A percentile compares a stretch with the other conserved stretches of the same genome.
phyloP scores from a whole-genome alignment of 2,113 vertebrate genomes.

The Aix galericulata region DNA sequence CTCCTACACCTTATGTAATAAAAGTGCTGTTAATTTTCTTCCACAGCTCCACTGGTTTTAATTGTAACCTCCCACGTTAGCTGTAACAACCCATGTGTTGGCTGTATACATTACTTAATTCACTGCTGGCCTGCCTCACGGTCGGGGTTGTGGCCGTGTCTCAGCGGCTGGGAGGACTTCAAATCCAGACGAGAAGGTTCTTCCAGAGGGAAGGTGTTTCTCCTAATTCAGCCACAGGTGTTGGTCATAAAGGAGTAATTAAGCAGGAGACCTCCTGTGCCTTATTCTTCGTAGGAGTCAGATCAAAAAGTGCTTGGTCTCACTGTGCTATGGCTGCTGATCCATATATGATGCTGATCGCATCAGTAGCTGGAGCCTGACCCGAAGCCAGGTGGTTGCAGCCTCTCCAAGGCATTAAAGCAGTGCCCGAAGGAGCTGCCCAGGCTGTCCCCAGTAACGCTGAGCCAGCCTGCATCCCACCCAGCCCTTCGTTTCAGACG shows the following conservation, averaged over 20 bases:
- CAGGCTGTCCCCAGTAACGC: accelerated
- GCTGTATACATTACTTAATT: background rate
- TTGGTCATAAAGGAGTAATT: background rate
- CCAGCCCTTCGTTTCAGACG: background rate
- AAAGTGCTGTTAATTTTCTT: background rate
- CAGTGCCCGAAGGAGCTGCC: background rate
- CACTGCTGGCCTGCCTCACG: background rate
- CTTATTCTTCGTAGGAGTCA: background rate
- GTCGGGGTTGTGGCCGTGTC: background rate
- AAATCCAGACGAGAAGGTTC: background rate
- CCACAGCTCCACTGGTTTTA: background rate
- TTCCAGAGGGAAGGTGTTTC: background rate
- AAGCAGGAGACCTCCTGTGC: background rate
- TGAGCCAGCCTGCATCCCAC: background rate
- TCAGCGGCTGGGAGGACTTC: background rate
- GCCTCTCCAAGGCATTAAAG: accelerated
- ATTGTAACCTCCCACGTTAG: background rate
- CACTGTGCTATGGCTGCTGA: background rate
- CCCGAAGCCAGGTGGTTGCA: accelerated
- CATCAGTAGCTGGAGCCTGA: background rate
- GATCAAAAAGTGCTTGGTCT: background rate
- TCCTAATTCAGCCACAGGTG: background rate
- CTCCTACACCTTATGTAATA: background rate
- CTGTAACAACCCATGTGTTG: background rate
- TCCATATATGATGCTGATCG: background rate